phyloP scores from a whole-genome alignment of 2,888 invertebrate species.

The Drosophila eohydei region DNA sequence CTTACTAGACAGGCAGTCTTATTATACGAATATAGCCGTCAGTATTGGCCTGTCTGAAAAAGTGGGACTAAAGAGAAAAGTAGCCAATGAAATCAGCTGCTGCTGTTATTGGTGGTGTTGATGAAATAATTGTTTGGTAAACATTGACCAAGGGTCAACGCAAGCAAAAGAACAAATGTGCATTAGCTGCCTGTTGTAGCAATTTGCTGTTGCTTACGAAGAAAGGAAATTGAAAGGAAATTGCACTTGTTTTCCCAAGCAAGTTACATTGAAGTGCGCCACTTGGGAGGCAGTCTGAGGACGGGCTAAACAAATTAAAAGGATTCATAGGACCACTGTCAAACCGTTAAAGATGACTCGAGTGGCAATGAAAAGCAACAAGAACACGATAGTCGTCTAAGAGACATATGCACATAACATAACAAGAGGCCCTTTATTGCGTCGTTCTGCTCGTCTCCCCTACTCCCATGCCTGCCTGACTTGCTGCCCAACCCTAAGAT shows the following conservation, averaged over 20 bases:
- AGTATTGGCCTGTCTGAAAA: neutral
- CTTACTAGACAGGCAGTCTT: neutral
- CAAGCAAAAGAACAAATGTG: conserved; percentile 42
- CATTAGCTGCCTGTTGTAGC: conserved; percentile 31
- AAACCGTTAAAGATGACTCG: conserved; percentile 72
- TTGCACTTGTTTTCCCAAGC: conserved; percentile 60
- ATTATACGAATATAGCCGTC: neutral
- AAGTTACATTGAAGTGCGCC: conserved; percentile 6
- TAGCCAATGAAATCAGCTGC: conserved; percentile 13
- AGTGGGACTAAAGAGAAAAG: conserved; percentile 4
- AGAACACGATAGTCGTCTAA: conserved; percentile 23
- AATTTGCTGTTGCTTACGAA: conserved; percentile 47
- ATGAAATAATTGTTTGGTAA: conserved; percentile 72
- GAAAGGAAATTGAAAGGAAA: conserved; percentile 78
- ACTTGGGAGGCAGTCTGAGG: conserved; percentile 8
- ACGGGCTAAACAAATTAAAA: conserved; percentile 67
- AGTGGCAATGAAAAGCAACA: conserved; percentile 54
- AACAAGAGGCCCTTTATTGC: conserved; percentile 54
- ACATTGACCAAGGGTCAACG: conserved; percentile 66
- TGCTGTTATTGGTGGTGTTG: conserved; percentile 15
- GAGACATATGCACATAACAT: conserved; percentile 52
- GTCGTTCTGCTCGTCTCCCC: conserved; percentile 18
- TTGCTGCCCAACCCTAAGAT: conserved; percentile 1
- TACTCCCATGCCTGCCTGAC: conserved; percentile 5
- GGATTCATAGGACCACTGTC: conserved; percentile 49